These are phyloP conservation scores for Tiliqua scincoides DNA, from an alignment of 2,113 vertebrate genomes.

Conservation along the genomic window DNA sequence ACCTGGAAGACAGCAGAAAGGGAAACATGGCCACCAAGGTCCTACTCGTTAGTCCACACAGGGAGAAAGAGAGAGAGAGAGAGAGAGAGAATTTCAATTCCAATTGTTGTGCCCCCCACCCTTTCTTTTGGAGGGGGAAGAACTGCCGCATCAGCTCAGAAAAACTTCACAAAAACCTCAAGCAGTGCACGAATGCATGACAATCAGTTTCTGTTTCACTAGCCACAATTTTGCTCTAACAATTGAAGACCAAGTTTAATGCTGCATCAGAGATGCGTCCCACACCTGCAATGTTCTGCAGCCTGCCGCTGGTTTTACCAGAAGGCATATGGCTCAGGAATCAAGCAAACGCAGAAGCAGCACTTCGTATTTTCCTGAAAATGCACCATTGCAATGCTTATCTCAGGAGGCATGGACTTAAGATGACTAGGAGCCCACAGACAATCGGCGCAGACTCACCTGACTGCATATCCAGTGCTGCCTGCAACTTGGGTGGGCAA, in stretches of 20 bases:
- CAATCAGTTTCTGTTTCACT: not conserved
- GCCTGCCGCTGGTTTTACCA: not conserved
- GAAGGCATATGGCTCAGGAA: not conserved
- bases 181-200: not conserved
- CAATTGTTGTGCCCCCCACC: too few relatives aligned
- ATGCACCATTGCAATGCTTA: not conserved
- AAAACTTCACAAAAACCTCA: not conserved
- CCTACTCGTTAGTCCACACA: not conserved
- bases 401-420: not conserved
- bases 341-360: not conserved
- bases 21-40: not conserved
- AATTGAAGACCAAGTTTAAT: not conserved
- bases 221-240: not conserved
- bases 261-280: not conserved
- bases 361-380: not conserved
- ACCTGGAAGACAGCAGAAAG: not conserved
- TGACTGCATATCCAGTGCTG: conserved; percentile 98
- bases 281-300: not conserved
- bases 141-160: not conserved
- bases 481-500: conserved; percentile 97
- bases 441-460: conserved; percentile 70
- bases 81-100: too few relatives aligned
- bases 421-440: accelerated
- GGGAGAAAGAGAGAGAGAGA: not conserved
- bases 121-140: not conserved